Base-by-base conservation (phyloP, 2,888 invertebrate species). In the Ceratothoa steindachneri region DNA sequence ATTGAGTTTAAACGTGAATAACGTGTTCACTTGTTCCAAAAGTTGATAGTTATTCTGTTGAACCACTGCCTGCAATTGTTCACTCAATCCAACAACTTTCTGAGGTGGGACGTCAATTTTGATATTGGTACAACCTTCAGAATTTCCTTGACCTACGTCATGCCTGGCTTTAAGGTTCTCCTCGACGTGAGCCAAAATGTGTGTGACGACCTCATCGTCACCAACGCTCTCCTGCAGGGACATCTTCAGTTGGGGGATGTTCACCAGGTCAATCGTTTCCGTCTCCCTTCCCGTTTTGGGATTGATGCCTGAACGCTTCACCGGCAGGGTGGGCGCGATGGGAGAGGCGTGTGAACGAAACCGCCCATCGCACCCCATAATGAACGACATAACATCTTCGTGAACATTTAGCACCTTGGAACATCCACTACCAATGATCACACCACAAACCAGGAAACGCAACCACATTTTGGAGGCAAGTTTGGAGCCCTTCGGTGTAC, bases 101-200 rank as follows among this genome's bases (percentile, higher is more conserved):
- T 74, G 69, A 24, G 79, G 70, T 3, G 79, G 79, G 19, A 79
- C 66, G 30, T 65, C 69, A 53, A 79, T 79, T 52, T 72, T 72
- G 29, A 79, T 76, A 41, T 72, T 67, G 9, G 51, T 72, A 22
- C 72, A 72, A 12, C 2, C 1, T n/a, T 53, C 55, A 28, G 53
- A 19, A 15, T 67, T 55, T 0, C 30, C 51, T n/a, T 69, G 51
- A n/a, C 30, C 22, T 24, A 60, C 22, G 22, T 12, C 9, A 7
- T 65, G n/a, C 22, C 64, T 27, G 22, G 69, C 27, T 24, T 19
- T 30, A 15, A 72, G 30, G 5, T 69, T 74, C n/a, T 76, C 72
- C 60, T 71, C 28, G 15, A 79, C 69, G n/a, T 71, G 73, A 19
- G 19, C 31, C 52, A 79, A 60, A 60, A 79, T 76, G 29, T 76